Base-by-base conservation (phyloP, 2,888 invertebrate genomes). In the Cosmopolites sordidus region DNA sequence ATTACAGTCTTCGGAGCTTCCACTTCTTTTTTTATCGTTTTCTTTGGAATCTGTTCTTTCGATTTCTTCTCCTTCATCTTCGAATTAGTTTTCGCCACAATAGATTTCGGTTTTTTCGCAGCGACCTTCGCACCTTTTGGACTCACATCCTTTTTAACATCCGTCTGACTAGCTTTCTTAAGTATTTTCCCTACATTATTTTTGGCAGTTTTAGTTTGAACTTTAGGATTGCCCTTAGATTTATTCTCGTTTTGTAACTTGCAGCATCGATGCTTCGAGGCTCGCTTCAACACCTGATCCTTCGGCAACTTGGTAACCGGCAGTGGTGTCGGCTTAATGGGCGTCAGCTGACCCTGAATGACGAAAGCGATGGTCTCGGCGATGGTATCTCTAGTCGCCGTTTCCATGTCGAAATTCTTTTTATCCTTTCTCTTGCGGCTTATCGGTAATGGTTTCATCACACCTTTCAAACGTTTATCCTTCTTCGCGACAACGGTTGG, bases 311-410 rank as follows among this genome's bases (percentile, higher is more conserved):
- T 59, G 38, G 60, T 54, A 16, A 59, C 51, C n/a, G 51, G 15
- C 12, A 62, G 46, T 9, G 60, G 55, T 30, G 61, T 63, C 22
- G 69, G 63, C 58, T 69, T 68, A 12, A 70, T 65, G 1, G 70
- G 70, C 2, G 70, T 69, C 17, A 72, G 54, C 61, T 74, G 70
- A 27, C 72, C 73, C 58, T 72, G 70, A 18, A 72, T 71, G n/a
- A 72, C 73, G 55, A 71, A 72, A 2, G 72, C 69, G 52, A 73
- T 73, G 2, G 74, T 73, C 60, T 73, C 73, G 3, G 72, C 68
- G 40, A 73, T 66, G 6, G 69, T 68, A 56, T 72, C 72, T 51
- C 69, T 66, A 48, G 64, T 54, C 16, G 66, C 51, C 12, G 53
- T 38, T 62, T 66, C 60, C 54, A 61, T 40, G 53, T 64, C 51